phyloP scores from a whole-genome alignment of 64 coral and sea anemone species.

The Montipora sp. region DNA sequence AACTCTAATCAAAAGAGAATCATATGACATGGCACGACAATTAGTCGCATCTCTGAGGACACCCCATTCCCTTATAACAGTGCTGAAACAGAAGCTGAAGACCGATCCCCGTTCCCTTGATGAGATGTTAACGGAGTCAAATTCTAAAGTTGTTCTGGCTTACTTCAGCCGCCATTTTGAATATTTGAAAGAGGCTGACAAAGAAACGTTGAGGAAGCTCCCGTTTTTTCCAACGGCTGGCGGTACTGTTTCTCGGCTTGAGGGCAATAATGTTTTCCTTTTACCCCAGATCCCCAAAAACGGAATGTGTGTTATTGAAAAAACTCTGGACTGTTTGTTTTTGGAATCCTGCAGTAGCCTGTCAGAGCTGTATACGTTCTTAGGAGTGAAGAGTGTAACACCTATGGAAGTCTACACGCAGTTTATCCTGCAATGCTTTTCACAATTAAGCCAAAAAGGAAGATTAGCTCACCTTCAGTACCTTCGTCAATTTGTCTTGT shows the following conservation, averaged over 20 bases:
- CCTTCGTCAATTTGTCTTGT: not conserved
- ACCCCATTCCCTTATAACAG: not conserved
- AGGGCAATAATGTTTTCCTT: not conserved
- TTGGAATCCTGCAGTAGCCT: not conserved
- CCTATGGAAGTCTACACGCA: slow-evolving; percentile 30
- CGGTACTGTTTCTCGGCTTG: not conserved
- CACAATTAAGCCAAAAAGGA: not conserved
- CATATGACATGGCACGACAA: not conserved
- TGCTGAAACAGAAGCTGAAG: slow-evolving; percentile 13
- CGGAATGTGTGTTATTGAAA: slow-evolving; percentile 21
- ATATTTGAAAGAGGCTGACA: not conserved
- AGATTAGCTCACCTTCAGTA: slow-evolving; percentile 18
- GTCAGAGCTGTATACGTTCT: not conserved
- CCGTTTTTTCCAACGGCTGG: slow-evolving; percentile 34
- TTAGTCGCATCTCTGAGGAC: slow-evolving; percentile 9
- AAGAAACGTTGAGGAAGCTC: not conserved
- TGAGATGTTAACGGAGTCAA: not conserved
- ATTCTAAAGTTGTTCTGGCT: not conserved
- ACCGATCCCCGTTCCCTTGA: not conserved
- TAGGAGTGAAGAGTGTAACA: not conserved
- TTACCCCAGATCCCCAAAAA: not conserved
- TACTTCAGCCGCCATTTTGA: not conserved
- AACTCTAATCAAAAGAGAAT: not conserved
- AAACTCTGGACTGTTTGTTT: slow-evolving; percentile 12
- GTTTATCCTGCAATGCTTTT: slow-evolving; percentile 25